Evolutionary conservation across 2,113 vertebrate genomes (phyloP), one percentile per base, ranked within the genome.

Genomic region (Tautogolabrus adspersus): DNA sequence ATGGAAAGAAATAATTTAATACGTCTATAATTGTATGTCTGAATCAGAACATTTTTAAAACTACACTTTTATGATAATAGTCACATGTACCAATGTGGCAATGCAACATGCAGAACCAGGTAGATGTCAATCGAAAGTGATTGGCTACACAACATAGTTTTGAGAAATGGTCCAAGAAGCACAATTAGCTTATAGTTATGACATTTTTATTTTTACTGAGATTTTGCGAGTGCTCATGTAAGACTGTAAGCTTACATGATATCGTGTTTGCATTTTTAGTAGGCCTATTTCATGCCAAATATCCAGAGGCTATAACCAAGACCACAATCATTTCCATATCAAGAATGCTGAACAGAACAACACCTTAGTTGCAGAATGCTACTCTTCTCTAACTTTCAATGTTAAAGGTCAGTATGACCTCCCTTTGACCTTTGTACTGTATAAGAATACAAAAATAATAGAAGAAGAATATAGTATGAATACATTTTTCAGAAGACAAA

Each of bases 391-490:
- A 6, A 5, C 3, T 6, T 34, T 4, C 30, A 34, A 34, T 34
- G 30, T 34, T 34, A 34, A 34, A 34, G 30, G 30, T 5, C 58
- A 63, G 16, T 11, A 19, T 10, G 55, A 65, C 46, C 54, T 12
- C 42, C 22, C 12, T 10, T 0, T 44, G 16, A 30, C 18, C 10
- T 34, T 34, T 64, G 7, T 19, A 26, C 23, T 47, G 1, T 19
- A 12, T 5, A 55, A 34, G 5, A 18, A 13, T 1, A 10, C 40
- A 51, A 52, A 51, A 18, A 37, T 23, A 15, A 59, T 3, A 15
- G 57, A 70, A 58, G 57, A 70, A 58, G 59, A 67, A 46, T 30
- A 38, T 8, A 16, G 15, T 40, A 7, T 60, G 1, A 60, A 57
- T 3, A 4, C 3, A 21, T 64, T 71, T 74, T 72, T 57, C 59